phyloP scores from a whole-genome alignment of 2,797 vertebrate genomes.

The Tragelaphus eurycerus region DNA sequence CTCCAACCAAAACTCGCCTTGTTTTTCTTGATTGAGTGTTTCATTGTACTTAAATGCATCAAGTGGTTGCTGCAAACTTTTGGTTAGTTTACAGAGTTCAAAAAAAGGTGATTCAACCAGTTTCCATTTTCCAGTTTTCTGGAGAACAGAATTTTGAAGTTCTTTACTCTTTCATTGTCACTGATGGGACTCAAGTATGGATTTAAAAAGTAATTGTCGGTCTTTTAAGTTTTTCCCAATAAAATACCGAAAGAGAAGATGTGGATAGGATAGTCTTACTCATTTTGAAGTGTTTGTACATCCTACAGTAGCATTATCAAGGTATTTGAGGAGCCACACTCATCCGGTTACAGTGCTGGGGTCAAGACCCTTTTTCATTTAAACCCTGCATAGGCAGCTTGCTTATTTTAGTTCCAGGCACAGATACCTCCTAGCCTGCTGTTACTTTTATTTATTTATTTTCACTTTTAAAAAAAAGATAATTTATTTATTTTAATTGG shows the following conservation, averaged over 20 bases:
- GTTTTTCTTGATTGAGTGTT: constrained; percentile 2
- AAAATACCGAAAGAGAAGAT: neutral
- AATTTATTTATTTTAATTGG: no score
- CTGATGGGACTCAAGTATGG: neutral
- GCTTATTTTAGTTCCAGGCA: neutral
- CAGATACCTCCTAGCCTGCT: neutral
- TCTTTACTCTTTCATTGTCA: neutral
- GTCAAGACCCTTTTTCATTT: neutral
- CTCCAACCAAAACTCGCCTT: neutral
- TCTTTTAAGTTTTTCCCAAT: neutral
- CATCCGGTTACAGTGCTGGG: neutral
- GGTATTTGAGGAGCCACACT: neutral
- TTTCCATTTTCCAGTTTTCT: neutral
- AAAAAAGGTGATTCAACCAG: neutral
- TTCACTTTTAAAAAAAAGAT: no score
- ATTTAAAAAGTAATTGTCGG: neutral
- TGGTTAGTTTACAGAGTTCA: neutral
- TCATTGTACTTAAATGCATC: neutral
- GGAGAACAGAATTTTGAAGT: neutral
- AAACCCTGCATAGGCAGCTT: neutral
- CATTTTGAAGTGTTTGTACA: neutral
- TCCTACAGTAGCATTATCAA: neutral
- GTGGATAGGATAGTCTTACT: neutral
- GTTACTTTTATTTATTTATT: neutral
- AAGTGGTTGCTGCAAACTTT: neutral